Conservation (phyloP, 2,113 vertebrate genomes). For the Dromiciops gliroides region DNA sequence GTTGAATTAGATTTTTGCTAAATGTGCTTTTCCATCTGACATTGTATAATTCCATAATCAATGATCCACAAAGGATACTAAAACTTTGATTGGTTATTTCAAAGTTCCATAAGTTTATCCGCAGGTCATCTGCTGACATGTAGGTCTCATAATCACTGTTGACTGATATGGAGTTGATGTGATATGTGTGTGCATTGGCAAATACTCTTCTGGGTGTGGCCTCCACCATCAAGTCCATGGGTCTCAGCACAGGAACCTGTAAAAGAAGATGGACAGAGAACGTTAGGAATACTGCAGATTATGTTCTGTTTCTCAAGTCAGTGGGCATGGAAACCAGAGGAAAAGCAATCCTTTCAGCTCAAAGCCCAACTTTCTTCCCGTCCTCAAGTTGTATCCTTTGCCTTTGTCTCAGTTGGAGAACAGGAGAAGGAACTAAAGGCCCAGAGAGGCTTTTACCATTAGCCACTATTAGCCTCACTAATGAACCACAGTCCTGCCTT, state of each 20-base stretch:
- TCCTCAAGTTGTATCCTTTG: neutral
- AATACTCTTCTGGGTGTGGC: constrained; percentile 94
- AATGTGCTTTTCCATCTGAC: neutral
- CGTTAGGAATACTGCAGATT: neutral
- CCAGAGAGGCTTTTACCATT: neutral
- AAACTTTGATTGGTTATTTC: constrained; percentile 98
- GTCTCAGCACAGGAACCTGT: constrained; percentile 94
- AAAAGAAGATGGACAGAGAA: constrained; percentile 68
- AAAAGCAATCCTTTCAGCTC: neutral
- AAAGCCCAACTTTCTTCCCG: neutral
- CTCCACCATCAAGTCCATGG: constrained; percentile 98
- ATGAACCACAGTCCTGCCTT: constrained; percentile 18
- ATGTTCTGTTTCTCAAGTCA: neutral
- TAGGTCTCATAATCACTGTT: constrained; percentile 98
- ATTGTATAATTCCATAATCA: neutral
- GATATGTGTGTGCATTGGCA: constrained; percentile 96
- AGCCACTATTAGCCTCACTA: neutral
- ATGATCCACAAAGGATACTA: constrained; percentile 91
- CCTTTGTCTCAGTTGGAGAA: neutral
- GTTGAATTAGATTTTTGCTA: neutral
- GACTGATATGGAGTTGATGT: constrained; percentile 99
- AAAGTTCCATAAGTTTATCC: constrained; percentile 98
- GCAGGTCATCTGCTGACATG: constrained; percentile 97
- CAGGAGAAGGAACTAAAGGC: neutral
- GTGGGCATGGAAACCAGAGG: neutral